These are phyloP conservation scores for Balaeniceps rex DNA, from an alignment of 2,113 vertebrate genomes.

Conservation along the genomic window DNA sequence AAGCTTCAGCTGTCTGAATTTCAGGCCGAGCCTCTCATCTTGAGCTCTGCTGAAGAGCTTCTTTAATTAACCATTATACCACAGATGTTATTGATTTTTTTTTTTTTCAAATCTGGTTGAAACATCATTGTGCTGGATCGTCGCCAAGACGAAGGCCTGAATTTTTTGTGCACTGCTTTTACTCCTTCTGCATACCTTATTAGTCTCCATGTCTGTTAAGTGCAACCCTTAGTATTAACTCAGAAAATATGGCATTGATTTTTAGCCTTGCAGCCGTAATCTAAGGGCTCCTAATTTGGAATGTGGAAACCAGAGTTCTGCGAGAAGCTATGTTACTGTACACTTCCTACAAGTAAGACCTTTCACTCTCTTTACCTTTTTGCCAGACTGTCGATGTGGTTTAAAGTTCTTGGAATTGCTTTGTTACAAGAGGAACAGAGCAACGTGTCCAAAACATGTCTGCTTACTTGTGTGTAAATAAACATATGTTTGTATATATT, in stretches of 20 bases:
- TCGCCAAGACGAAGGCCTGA: slow-evolving; percentile 90
- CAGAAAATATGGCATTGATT: slow-evolving; percentile 99
- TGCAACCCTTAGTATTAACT: slow-evolving; percentile 92
- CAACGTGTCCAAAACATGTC: neutral
- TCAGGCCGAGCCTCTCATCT: slow-evolving; percentile 96
- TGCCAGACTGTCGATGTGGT: neutral
- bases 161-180: slow-evolving; percentile 79
- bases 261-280: slow-evolving; percentile 86
- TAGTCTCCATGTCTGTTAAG: slow-evolving; percentile 96
- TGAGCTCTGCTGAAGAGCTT: slow-evolving; percentile 95
- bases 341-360: slow-evolving; percentile 69
- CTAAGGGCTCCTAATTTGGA: slow-evolving; percentile 85
- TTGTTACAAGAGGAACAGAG: neutral
- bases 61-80: slow-evolving; percentile 99
- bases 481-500: neutral
- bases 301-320: slow-evolving; percentile 80
- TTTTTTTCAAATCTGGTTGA: slow-evolving; percentile 87
- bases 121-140: slow-evolving; percentile 93
- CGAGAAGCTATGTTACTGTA: slow-evolving; percentile 64
- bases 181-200: slow-evolving; percentile 98
- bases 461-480: neutral
- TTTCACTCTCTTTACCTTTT: slow-evolving; percentile 52
- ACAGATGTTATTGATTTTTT: slow-evolving; percentile 99
- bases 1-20: slow-evolving; percentile 96
- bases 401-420: neutral